A percentile compares a stretch with the other conserved stretches of the same genome.
These are phyloP conservation scores for Parnassius orleans DNA, from an alignment of 2,888 invertebrate species.

Conservation along the genomic window DNA sequence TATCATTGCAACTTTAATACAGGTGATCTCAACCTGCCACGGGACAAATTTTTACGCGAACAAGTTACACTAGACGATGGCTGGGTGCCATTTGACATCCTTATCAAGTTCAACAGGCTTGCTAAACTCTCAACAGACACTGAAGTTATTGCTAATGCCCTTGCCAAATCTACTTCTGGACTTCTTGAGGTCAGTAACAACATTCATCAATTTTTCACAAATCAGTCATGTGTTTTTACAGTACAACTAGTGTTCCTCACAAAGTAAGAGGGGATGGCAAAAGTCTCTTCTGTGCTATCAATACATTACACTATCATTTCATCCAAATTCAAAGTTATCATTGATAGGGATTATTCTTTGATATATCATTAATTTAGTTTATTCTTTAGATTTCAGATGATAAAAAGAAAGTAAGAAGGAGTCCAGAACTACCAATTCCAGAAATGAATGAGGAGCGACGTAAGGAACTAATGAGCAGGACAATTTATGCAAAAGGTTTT, in stretches of 20 bases:
- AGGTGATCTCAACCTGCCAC: conserved; percentile 94
- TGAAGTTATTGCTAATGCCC: conserved; percentile 85
- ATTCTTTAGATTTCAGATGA: conserved; percentile 83
- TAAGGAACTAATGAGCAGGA: conserved; percentile 87
- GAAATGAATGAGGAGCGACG: conserved; percentile 91
- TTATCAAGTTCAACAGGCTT: conserved; percentile 94
- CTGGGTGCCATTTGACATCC: conserved; percentile 92
- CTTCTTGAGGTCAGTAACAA: conserved; percentile 83
- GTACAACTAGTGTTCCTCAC: too few relatives aligned
- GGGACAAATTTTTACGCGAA: conserved; percentile 96
- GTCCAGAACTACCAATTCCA: conserved; percentile 87
- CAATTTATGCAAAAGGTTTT: conserved; percentile 94
- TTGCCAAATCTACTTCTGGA: conserved; percentile 87
- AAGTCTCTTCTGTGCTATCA: too few relatives aligned
- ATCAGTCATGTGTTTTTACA: too few relatives aligned
- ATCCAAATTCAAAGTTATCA: too few relatives aligned
- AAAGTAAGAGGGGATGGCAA: too few relatives aligned
- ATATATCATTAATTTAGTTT: not conserved
- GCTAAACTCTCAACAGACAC: conserved; percentile 85
- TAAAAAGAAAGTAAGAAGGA: conserved; percentile 86
- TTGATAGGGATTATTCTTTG: too few relatives aligned
- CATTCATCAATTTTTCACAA: not conserved
- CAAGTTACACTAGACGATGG: conserved; percentile 93
- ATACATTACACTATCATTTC: too few relatives aligned
- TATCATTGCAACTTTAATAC: conserved; percentile 46